These are phyloP conservation scores for Drosophila aff. DNA, from an alignment of 1,140 invertebrate genomes.

Conservation along the genomic window DNA sequence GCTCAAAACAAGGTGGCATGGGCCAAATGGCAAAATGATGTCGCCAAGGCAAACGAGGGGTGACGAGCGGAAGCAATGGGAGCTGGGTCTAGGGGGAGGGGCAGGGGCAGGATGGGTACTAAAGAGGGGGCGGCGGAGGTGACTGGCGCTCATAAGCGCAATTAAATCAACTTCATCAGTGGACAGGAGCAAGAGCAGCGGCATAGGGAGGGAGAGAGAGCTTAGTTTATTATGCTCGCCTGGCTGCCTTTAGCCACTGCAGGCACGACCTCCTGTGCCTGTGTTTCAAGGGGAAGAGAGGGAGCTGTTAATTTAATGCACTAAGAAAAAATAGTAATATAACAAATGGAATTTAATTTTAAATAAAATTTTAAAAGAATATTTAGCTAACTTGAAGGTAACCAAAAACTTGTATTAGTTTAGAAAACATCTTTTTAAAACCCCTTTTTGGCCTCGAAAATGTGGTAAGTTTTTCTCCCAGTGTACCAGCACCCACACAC, in stretches of 20 bases:
- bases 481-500: conserved; percentile 12
- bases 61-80: neutral
- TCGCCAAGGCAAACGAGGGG: conserved; percentile 40
- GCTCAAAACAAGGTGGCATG: conserved; percentile 17
- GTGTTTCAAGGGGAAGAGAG: neutral
- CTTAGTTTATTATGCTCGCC: conserved; percentile 63
- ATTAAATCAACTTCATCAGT: conserved; percentile 67
- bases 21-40: conserved; percentile 54
- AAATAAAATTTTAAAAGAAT: neutral
- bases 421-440: neutral
- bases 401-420: no score
- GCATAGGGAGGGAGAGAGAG: conserved; percentile 7
- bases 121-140: neutral
- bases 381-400: neutral
- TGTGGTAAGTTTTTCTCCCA: rapidly evolving
- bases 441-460: neutral
- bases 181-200: conserved; percentile 37
- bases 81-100: no score
- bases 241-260: conserved; percentile 42
- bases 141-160: conserved; percentile 59
- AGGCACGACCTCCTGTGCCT: neutral
- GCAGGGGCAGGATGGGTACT: neutral
- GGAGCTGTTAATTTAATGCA: conserved; percentile 35
- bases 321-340: neutral
- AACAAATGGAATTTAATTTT: neutral